phyloP scores from a whole-genome alignment of 2,888 invertebrate species.

The Philereme transversata region DNA sequence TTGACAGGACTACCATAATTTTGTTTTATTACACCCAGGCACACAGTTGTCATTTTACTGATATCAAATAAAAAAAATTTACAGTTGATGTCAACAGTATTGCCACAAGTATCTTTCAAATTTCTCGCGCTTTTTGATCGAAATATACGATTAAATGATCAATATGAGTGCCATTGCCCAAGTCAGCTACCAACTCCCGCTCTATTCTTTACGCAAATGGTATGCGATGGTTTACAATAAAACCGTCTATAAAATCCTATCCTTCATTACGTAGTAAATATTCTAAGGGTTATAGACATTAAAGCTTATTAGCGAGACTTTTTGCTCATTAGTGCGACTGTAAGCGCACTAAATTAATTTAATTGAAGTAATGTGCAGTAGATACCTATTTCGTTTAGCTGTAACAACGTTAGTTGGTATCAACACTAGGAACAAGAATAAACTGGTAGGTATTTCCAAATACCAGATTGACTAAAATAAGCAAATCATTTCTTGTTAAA shows the following conservation, averaged over 20 bases:
- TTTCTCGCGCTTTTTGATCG: too few species aligned
- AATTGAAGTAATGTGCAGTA: background rate
- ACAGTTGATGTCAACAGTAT: too few species aligned
- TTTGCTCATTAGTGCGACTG: slow-evolving; percentile 21
- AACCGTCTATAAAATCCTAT: slow-evolving; percentile 21
- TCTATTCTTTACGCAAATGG: background rate
- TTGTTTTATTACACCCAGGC: too few species aligned
- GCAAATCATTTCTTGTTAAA: background rate
- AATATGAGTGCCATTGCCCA: background rate
- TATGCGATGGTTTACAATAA: slow-evolving; percentile 7
- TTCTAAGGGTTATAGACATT: slow-evolving; percentile 17
- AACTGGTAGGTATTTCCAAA: too few species aligned
- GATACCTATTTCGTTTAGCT: too few species aligned
- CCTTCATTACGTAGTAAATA: slow-evolving; percentile 25
- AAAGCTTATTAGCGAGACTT: slow-evolving; percentile 19
- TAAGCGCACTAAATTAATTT: slow-evolving; percentile 11
- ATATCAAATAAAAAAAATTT: too few species aligned
- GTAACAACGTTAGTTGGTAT: too few species aligned
- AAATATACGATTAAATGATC: too few species aligned
- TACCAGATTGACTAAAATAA: background rate
- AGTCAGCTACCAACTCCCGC: background rate
- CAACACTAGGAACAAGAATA: too few species aligned
- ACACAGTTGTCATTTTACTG: too few species aligned
- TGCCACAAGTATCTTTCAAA: too few species aligned
- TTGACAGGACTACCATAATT: too few species aligned